A percentile compares a stretch with the other conserved stretches of the same genome.
Evolutionary conservation across 2,797 vertebrate genomes (phyloP).

Genomic region (Myotis vivesi): DNA sequence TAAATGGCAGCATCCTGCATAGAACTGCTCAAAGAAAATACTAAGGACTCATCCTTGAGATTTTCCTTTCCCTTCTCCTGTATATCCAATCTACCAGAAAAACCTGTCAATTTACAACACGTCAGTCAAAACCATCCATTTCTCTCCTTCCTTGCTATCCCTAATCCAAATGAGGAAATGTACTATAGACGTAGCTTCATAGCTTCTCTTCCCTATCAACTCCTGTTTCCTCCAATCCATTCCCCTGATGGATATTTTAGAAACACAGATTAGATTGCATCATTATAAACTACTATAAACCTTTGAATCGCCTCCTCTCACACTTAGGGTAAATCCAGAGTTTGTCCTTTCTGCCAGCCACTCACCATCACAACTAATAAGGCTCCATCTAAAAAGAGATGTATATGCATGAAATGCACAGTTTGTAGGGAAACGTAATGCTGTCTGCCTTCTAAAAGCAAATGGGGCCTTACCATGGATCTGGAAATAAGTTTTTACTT

Average conservation of each 20-base stretch:
- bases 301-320: not conserved
- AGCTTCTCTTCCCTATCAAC: not conserved
- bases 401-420: not conserved
- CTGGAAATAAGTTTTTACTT: constrained; percentile 10
- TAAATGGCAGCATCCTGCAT: not conserved
- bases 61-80: not conserved
- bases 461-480: not conserved
- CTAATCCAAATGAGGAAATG: no score
- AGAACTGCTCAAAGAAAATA: not conserved
- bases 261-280: not conserved
- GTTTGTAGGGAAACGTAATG: not conserved
- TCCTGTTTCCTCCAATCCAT: not conserved
- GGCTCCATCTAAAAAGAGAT: not conserved
- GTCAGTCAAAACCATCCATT: not conserved
- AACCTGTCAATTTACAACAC: not conserved
- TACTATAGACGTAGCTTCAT: not conserved
- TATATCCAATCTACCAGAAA: not conserved
- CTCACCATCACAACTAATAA: not conserved
- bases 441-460: not conserved
- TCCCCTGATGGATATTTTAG: not conserved
- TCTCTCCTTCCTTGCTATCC: not conserved
- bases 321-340: not conserved
- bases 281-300: not conserved
- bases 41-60: not conserved
- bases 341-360: not conserved